phyloP scores from a whole-genome alignment of 1,140 invertebrate species.

The Reticulitermes speratus region DNA sequence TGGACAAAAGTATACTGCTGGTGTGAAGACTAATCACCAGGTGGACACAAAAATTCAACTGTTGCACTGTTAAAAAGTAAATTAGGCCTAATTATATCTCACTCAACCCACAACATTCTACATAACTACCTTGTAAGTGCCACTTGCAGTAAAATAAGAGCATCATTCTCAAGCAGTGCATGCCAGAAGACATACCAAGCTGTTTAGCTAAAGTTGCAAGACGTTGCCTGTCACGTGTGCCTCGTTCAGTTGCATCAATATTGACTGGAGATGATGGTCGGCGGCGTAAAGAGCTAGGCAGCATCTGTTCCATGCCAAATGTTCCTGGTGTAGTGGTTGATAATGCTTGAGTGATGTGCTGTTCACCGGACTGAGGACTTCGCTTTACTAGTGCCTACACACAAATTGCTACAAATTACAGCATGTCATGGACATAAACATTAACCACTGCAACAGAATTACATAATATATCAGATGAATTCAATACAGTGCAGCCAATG shows the following conservation, averaged over 20 bases:
- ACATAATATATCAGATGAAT: too few relatives aligned
- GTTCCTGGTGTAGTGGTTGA: conserved; percentile 30
- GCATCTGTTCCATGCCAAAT: conserved; percentile 46
- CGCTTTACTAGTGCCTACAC: conserved; percentile 74
- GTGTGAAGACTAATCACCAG: too few relatives aligned
- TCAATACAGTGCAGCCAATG: too few relatives aligned
- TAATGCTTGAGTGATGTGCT: conserved; percentile 42
- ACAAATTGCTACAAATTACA: not conserved
- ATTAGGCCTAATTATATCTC: too few relatives aligned
- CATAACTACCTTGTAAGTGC: not conserved
- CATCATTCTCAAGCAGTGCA: not conserved
- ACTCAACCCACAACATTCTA: too few relatives aligned
- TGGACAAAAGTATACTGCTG: too few relatives aligned
- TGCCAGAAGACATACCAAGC: conserved; percentile 44
- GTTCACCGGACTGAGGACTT: conserved; percentile 57
- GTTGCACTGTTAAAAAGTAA: too few relatives aligned
- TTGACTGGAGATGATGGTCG: conserved; percentile 68
- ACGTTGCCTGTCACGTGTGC: conserved; percentile 54
- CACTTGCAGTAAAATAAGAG: not conserved
- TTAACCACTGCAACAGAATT: too few relatives aligned
- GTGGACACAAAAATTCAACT: too few relatives aligned
- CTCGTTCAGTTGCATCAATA: conserved; percentile 50
- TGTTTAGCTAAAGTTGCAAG: conserved; percentile 56
- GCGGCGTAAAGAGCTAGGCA: conserved; percentile 56
- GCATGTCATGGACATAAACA: too few relatives aligned